phyloP scores from a whole-genome alignment of 2,797 vertebrate species.

The Hemitrygon akajei region DNA sequence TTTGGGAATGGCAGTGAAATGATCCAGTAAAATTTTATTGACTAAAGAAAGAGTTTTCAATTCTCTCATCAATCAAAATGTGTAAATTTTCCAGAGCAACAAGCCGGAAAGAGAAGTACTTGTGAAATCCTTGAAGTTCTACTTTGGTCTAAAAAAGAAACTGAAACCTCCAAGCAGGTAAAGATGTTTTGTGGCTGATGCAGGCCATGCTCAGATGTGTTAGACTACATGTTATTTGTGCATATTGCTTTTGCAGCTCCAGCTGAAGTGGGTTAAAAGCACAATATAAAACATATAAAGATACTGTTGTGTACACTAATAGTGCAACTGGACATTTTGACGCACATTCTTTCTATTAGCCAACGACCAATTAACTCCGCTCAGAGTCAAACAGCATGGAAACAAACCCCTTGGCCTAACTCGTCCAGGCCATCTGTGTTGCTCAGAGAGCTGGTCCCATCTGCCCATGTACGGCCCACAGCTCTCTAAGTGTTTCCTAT shows the following conservation, averaged over 20 bases:
- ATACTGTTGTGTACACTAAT: no score
- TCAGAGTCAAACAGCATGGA: not conserved
- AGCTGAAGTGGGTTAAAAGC: not conserved
- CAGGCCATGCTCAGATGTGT: not conserved
- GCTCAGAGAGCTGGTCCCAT: no score
- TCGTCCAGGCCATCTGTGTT: no score
- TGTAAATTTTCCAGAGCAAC: conserved; percentile 61
- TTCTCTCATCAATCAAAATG: not conserved
- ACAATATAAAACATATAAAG: not conserved
- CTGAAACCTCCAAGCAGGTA: conserved; percentile 86
- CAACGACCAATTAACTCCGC: no score
- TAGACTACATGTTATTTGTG: not conserved
- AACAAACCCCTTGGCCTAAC: no score
- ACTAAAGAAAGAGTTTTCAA: not conserved
- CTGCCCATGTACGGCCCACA: no score
- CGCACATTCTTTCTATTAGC: not conserved
- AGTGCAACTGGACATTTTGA: not conserved
- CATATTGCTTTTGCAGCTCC: not conserved
- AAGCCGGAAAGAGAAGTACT: conserved; percentile 77
- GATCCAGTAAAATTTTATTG: not conserved
- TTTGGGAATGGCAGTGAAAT: not conserved
- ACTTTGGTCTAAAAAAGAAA: conserved; percentile 83
- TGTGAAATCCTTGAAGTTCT: conserved; percentile 73
- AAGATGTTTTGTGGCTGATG: conserved; percentile 37
- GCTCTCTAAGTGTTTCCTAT: no score